phyloP scores from a whole-genome alignment of 2,113 vertebrate genomes.

The Ceyx cyanopectus region DNA sequence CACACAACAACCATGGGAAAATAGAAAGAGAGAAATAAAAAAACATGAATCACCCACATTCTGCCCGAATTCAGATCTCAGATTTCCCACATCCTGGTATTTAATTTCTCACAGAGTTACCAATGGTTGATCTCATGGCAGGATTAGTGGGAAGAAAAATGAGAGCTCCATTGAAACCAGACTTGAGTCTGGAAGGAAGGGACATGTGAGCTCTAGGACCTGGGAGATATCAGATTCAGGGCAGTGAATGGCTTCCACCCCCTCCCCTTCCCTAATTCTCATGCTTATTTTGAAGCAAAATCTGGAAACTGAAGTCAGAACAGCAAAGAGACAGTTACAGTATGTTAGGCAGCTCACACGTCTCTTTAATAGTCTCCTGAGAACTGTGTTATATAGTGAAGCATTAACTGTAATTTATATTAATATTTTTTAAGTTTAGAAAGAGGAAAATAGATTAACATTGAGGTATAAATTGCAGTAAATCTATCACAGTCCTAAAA shows the following conservation, averaged over 20 bases:
- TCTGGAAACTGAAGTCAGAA: conserved; percentile 45
- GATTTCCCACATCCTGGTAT: conserved; percentile 69
- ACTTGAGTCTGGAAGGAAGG: conserved; percentile 57
- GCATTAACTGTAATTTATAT: conserved; percentile 32
- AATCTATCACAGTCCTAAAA: neutral
- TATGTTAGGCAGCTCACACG: neutral
- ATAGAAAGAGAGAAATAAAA: conserved; percentile 38
- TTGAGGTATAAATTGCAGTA: neutral
- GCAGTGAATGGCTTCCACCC: neutral
- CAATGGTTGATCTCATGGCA: conserved; percentile 67
- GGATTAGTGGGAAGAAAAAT: conserved; percentile 70
- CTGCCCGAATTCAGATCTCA: conserved; percentile 64
- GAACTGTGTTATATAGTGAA: neutral
- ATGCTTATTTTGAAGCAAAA: conserved; percentile 28
- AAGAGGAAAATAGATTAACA: conserved; percentile 1
- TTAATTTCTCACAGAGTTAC: conserved; percentile 68
- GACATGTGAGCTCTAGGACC: conserved; percentile 55
- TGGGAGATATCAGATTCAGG: neutral
- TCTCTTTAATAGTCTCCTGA: neutral
- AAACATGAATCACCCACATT: conserved; percentile 45
- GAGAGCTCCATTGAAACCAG: conserved; percentile 72
- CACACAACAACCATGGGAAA: conserved; percentile 48
- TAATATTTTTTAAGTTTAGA: neutral
- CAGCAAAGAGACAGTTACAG: conserved; percentile 11
- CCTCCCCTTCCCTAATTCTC: neutral